Evolutionary conservation across 2,888 invertebrate species (phyloP), one percentile per base, ranked within the genome.

Genomic region (Brenthis ino): DNA sequence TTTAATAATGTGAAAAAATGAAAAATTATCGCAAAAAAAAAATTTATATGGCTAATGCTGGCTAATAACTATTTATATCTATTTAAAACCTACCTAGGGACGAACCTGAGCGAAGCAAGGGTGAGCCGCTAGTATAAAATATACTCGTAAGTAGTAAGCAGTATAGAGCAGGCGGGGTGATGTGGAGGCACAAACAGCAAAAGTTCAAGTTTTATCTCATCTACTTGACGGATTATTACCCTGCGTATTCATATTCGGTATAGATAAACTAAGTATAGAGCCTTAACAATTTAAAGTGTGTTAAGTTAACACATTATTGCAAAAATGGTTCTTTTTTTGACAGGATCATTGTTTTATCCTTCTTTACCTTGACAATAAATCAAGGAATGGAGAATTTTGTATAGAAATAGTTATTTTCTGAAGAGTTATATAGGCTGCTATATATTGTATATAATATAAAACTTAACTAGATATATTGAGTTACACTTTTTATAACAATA

Each of bases 141-240:
- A 51, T n/a, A n/a, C n/a, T n/a, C n/a, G n/a, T n/a, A 51, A n/a
- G 16, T 8, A 6, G 51, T 51, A n/a, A 57, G 77, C 55, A 73
- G 75, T 75, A 74, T 70, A 66, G 65, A 73, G 72, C 28, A 70
- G 73, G 74, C 69, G 68, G 72, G 53, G 71, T 67, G 71, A 68
- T 76, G 73, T 77, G 78, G 75, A 71, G 71, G 77, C 77, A 76
- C 81, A 81, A 78, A 85, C 86, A 88, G 88, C 90, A 91, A 89
- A 91, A 91, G 91, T 91, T 90, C 87, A 89, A 86, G 85, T 88
- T 83, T 85, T 91, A 91, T 91, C 91, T 86, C 91, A 91, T 91
- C 91, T 86, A 86, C 91, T 91, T 91, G 91, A 91, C 91, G 92
- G 87, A 92, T 91, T 91, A 85, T 80, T 86, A 88, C 87, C 85